Base-by-base conservation (phyloP, 2,888 invertebrate genomes). In the Candidula unifasciata region DNA sequence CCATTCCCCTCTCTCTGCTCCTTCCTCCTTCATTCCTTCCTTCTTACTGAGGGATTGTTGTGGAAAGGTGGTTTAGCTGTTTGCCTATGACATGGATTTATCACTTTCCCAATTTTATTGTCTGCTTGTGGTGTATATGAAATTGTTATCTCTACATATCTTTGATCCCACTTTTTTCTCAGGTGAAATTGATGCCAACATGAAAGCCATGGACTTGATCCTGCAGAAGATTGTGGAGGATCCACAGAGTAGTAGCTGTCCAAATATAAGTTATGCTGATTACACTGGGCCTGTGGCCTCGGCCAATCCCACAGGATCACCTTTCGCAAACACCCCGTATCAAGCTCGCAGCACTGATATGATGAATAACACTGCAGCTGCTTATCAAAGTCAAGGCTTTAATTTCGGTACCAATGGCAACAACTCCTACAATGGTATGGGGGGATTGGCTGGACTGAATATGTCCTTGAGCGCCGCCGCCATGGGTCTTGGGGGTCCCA, bases 181-280 rank as follows among this genome's bases (percentile, higher is more conserved):
- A 93, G 93, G 93, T 89, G 93, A 93, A 79, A 84, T 90, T 82
- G 93, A 93, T 54, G 89, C 91, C 81, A 92, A 92, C 84, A 89
- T 89, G 84, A 91, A 91, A 85, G 93, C 94, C 18, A 91, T 93
- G 86, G 92, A 93, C 85, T 97, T 99, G 96, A 98, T 99, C 93
- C 95, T 99, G 89, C 96, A 97, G 92, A 99, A 99, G 95, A 97
- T 99, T 89, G 97, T 98, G 80, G 98, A 99, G 94, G 99, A 99
- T 94, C 98, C 99, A n/a, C 97, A 97, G 93, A 98, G 98, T 92
- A 97, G 97, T 88, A 97, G 97, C 90, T 98, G 98, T 93, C 96
- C 97, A 87, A 98, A 98, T 95, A 97, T 98, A 91, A 98, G 98
- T 93, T 99, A 99, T 95, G 97, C 98, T 81, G 98, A 98, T 95